Base-by-base conservation (phyloP, 2,888 invertebrate species). In the Scelioninae gen. 1 region DNA sequence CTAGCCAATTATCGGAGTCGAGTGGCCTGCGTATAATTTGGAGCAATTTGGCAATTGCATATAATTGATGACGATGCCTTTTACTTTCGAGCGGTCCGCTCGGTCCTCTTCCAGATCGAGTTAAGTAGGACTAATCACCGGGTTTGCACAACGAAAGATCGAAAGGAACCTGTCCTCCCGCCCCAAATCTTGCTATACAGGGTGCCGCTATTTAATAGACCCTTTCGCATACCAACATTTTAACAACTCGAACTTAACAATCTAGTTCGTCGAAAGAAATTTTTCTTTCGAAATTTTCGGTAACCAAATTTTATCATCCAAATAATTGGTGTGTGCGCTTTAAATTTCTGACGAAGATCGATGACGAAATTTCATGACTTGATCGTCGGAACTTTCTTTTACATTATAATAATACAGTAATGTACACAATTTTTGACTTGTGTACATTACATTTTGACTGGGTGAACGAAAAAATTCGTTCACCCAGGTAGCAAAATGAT, bases 101-200 rank as follows among this genome's bases (percentile, higher is more conserved):
- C n/a, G n/a, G n/a, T n/a, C n/a, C n/a, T n/a, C n/a, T n/a, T n/a
- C n/a, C 80, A 82, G 75, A 85, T 78, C 85, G 82, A 90, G 88
- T 89, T 90, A 90, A 91, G 90, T 90, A 90, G 89, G 89, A 88
- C 89, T 91, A 91, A 91, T 91, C 90, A 91, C 88, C 85, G 90
- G 91, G 88, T 90, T 79, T 58, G 81, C 72, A n/a, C n/a, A n/a
- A n/a, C 76, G 62, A 71, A 78, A 82, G 58, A 45, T 58, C 34
- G 13, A 53, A 55, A 53, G 55, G 55, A 82, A 82, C 76, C 76
- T 69, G 77, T 82, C 77, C 78, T 72, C 62, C 75, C 66, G 76
- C 55, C 65, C 56, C 55, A 74, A 81, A 78, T 77, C 63, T 65
- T 53, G 60, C 60, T 65, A 71, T 47, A 82, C 63, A 69, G 74